phyloP scores from a whole-genome alignment of 2,113 vertebrate genomes.

The Mormyrus lacerda region DNA sequence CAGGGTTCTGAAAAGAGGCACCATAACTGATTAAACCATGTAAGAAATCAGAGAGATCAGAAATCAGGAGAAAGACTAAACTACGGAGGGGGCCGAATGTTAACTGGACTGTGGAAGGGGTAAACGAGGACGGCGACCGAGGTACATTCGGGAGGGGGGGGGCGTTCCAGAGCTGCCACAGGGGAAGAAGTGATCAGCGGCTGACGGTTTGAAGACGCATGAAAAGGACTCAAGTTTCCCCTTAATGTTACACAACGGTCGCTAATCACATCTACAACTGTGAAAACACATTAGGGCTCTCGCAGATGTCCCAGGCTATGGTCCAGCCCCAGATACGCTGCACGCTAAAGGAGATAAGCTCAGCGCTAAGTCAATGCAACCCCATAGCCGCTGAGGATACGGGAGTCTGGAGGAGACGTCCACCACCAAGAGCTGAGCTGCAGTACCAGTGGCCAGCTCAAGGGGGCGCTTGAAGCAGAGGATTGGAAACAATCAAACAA shows the following conservation, averaged over 20 bases:
- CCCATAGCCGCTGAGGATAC: neutral
- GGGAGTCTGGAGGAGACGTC: neutral
- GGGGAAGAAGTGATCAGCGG: neutral
- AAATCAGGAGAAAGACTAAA: neutral
- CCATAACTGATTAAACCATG: neutral
- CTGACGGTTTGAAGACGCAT: neutral
- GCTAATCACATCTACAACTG: neutral
- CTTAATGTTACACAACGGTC: conserved; percentile 13
- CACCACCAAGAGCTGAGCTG: neutral
- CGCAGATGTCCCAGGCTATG: neutral
- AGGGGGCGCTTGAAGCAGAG: neutral
- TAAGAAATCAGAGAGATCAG: neutral
- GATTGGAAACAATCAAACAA: neutral
- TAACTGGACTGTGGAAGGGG: neutral
- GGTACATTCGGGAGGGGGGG: neutral
- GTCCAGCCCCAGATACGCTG: neutral
- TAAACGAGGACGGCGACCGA: neutral
- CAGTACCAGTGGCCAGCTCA: neutral
- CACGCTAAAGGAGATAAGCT: neutral
- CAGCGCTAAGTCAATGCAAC: neutral
- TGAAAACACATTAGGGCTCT: neutral
- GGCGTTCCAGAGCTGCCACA: neutral
- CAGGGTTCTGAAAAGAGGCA: neutral
- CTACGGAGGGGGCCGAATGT: neutral
- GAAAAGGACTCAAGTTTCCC: neutral